A percentile compares a stretch with the other conserved stretches of the same genome.
Evolutionary conservation across 2,797 vertebrate species (phyloP).

Genomic region (Hafferia zeledoni): DNA sequence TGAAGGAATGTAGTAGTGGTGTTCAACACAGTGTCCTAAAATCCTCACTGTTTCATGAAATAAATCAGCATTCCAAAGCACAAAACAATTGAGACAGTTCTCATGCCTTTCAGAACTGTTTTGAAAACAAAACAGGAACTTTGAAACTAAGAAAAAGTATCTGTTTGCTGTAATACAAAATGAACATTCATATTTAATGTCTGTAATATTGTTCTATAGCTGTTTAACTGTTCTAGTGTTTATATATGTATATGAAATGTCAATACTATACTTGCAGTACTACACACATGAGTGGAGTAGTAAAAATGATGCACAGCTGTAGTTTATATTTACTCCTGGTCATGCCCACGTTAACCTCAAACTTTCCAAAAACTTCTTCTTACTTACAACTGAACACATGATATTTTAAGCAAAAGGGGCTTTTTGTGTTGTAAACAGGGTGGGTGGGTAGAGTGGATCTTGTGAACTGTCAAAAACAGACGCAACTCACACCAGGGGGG

Average conservation of each 20-base stretch:
- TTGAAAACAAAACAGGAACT: slow-evolving; percentile 9
- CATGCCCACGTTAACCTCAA: neutral
- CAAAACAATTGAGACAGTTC: neutral
- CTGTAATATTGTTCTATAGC: neutral
- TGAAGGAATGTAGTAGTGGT: neutral
- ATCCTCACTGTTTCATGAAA: neutral
- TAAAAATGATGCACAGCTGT: neutral
- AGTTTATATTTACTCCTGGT: neutral
- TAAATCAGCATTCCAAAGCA: neutral
- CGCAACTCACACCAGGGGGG: neutral
- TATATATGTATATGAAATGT: neutral
- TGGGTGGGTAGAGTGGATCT: neutral
- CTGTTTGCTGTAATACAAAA: neutral
- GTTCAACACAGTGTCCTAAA: neutral
- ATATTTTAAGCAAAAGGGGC: neutral
- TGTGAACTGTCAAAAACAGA: neutral
- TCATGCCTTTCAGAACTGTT: neutral
- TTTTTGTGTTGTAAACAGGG: neutral
- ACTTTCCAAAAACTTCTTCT: slow-evolving; percentile 13
- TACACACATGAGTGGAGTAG: neutral
- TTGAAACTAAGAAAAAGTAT: neutral
- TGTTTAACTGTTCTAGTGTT: neutral
- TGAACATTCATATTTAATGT: neutral
- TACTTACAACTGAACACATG: neutral
- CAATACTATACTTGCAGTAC: neutral